These are phyloP conservation scores for Netelia melanura DNA, from an alignment of 2,888 invertebrate genomes.

Conservation along the genomic window DNA sequence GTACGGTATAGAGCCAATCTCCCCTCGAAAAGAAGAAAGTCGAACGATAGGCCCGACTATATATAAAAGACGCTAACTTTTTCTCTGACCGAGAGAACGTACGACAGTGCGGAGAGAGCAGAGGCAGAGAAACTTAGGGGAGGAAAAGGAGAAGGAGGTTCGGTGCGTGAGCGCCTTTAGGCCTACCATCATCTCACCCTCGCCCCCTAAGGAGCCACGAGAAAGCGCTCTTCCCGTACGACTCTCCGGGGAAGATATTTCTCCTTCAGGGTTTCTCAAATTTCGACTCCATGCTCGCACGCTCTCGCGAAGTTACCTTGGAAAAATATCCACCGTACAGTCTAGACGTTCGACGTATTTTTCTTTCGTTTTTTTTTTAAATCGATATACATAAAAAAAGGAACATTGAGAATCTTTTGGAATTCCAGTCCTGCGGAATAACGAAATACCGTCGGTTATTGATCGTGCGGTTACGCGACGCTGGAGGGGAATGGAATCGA, in stretches of 20 bases:
- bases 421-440: constrained; percentile 29
- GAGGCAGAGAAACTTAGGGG: constrained; percentile 4
- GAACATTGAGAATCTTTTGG: constrained; percentile 13
- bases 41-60: constrained; percentile 40
- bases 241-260: constrained; percentile 72
- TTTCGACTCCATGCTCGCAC: constrained; percentile 57
- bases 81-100: constrained; percentile 36
- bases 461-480: constrained; percentile 50
- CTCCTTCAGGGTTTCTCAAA: constrained; percentile 74
- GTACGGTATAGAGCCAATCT: constrained; percentile 33
- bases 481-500: constrained; percentile 47
- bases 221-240: constrained; percentile 66
- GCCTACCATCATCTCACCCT: constrained; percentile 45
- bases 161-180: constrained; percentile 58
- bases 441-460: constrained; percentile 47
- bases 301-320: background rate
- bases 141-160: constrained; percentile 23
- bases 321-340: constrained; percentile 25
- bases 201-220: constrained; percentile 52
- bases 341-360: background rate
- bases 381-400: constrained; percentile 35
- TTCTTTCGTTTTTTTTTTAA: constrained; percentile 11
- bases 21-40: constrained; percentile 59
- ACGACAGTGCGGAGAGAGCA: constrained; percentile 34
- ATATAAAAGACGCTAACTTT: constrained; percentile 65